Evolutionary conservation across 2,113 vertebrate species (phyloP).

Genomic region (Eulacestoma nigropectus): DNA sequence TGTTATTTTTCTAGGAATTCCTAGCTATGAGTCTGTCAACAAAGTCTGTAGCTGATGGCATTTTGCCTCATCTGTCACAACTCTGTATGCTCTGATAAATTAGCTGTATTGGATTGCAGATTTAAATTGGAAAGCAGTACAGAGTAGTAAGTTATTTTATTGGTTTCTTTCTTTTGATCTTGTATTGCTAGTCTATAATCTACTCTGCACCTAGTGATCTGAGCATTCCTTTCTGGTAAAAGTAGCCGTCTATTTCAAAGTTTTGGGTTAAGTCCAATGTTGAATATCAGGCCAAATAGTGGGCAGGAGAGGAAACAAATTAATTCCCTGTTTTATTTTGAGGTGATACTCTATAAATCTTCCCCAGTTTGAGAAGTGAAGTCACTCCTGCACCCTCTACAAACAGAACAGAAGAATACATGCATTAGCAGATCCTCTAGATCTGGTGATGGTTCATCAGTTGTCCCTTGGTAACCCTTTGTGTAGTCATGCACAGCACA

Average conservation of each 20-base stretch:
- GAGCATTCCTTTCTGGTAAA: neutral
- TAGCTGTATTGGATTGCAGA: neutral
- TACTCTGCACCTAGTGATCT: neutral
- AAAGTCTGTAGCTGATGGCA: neutral
- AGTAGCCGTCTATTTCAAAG: neutral
- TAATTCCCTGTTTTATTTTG: neutral
- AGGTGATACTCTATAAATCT: neutral
- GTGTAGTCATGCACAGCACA: neutral
- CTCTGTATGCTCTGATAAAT: neutral
- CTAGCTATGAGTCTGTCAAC: neutral
- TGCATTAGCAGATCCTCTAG: neutral
- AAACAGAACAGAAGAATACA: neutral
- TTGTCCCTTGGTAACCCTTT: neutral
- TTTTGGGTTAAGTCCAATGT: neutral
- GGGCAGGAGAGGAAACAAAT: neutral
- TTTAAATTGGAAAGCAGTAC: neutral
- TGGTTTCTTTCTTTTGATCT: constrained; percentile 3
- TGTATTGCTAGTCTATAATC: constrained; percentile 4
- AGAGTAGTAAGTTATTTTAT: constrained; percentile 14
- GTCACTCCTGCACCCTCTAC: neutral
- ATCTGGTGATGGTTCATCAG: neutral
- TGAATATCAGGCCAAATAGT: neutral
- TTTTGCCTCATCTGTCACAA: neutral
- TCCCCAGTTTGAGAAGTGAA: neutral
- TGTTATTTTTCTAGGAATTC: neutral